Conservation (phyloP, 2,888 invertebrate genomes). For the Patella ulyssiponensis region DNA sequence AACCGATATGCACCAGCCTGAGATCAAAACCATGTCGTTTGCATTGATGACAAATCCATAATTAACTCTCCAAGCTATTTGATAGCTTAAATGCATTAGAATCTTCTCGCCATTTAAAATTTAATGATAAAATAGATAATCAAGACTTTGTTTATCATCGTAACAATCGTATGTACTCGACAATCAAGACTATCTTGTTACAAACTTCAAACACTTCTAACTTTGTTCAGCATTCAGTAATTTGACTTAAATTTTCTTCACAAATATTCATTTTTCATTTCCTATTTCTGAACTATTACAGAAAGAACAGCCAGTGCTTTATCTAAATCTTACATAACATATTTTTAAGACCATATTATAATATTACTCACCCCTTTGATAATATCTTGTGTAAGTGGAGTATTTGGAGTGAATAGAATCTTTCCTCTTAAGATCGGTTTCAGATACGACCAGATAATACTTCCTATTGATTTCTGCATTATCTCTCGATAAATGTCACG, state of each 20-base stretch:
- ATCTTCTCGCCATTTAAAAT: not conserved
- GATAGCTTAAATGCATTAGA: not conserved
- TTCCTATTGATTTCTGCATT: constrained; percentile 52
- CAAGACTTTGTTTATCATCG: too few species aligned
- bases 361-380: constrained; percentile 54
- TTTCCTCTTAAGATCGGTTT: constrained; percentile 72
- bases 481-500: constrained; percentile 53
- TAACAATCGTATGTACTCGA: not conserved
- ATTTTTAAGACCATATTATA: not conserved
- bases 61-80: not conserved
- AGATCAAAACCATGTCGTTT: too few species aligned
- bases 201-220: too few species aligned
- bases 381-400: constrained; percentile 56
- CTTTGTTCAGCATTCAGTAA: too few species aligned
- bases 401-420: constrained; percentile 71
- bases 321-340: too few species aligned
- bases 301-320: too few species aligned
- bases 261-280: too few species aligned
- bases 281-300: too few species aligned
- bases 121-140: too few species aligned
- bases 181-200: too few species aligned
- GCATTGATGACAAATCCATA: not conserved
- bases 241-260: too few species aligned
- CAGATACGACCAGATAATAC: constrained; percentile 71
- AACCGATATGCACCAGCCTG: too few species aligned